Percentiles rank a stretch among this genome's conserved stretches.
These are phyloP conservation scores for Neofelis nebulosa DNA, from an alignment of 2,113 vertebrate species.

Conservation along the genomic window DNA sequence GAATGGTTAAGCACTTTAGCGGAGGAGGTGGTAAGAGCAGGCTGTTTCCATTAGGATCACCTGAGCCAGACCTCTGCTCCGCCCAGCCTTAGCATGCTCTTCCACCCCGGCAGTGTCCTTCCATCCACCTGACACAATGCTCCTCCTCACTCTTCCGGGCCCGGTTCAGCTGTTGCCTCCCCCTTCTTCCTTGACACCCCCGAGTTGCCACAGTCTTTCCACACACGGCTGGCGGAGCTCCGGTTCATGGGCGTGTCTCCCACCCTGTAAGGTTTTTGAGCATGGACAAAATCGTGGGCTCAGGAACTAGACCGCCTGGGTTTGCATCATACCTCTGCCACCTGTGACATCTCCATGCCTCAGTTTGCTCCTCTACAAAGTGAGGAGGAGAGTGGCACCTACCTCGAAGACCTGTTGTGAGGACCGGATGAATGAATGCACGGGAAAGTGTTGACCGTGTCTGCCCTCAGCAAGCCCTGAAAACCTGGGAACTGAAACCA, in stretches of 20 bases:
- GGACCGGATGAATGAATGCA: not conserved
- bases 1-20: not conserved
- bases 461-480: not conserved
- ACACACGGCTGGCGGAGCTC: rapidly evolving
- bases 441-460: rapidly evolving
- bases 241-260: rapidly evolving
- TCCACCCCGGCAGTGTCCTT: not conserved
- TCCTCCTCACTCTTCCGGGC: not conserved
- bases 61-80: not conserved
- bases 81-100: not conserved
- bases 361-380: not conserved
- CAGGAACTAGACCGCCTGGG: not conserved
- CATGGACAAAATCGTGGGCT: not conserved
- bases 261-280: not conserved
- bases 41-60: rapidly evolving
- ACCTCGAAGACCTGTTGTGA: no score
- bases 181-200: no score
- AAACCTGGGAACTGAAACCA: not conserved
- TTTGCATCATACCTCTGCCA: not conserved
- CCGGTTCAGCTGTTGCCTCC: not conserved
- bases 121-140: not conserved
- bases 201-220: rapidly evolving
- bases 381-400: not conserved
- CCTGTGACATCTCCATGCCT: not conserved
- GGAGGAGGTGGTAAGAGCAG: not conserved